Percentiles rank a stretch among this genome's conserved stretches.
These are phyloP conservation scores for Aldabrachelys gigantea DNA, from an alignment of 2,113 vertebrate genomes.

Conservation along the genomic window DNA sequence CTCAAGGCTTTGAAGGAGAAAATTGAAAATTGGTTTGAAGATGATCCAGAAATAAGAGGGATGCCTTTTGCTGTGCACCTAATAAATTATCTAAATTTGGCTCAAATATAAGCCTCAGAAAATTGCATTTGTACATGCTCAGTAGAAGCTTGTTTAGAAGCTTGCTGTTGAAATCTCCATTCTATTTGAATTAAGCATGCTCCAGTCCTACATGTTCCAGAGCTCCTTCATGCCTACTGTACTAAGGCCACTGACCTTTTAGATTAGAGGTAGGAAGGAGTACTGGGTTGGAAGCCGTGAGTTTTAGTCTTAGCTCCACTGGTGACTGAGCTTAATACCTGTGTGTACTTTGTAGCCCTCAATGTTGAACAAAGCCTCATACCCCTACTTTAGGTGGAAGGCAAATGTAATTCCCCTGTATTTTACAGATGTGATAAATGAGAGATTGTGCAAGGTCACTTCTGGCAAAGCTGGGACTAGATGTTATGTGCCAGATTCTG, in stretches of 20 bases:
- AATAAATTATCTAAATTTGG: not conserved
- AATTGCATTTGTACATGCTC: not conserved
- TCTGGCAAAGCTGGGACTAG: not conserved
- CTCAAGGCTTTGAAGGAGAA: not conserved
- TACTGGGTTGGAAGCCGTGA: not conserved
- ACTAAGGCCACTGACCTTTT: not conserved
- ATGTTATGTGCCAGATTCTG: not conserved
- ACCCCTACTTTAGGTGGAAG: not conserved
- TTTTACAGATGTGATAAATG: not conserved
- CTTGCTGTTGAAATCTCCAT: not conserved
- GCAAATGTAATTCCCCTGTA: not conserved
- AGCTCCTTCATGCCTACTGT: not conserved
- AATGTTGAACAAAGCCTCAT: not conserved
- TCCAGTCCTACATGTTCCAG: not conserved
- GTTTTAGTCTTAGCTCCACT: not conserved
- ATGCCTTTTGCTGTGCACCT: not conserved
- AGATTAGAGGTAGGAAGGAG: not conserved
- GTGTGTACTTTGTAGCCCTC: not conserved
- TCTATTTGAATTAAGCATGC: not conserved
- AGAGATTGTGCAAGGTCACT: not conserved
- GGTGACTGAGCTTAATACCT: not conserved
- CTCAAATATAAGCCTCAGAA: not conserved
- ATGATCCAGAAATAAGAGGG: not conserved
- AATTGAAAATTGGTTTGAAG: not conserved
- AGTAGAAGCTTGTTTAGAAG: not conserved